A percentile compares a stretch with the other conserved stretches of the same genome.
Evolutionary conservation across 2,113 vertebrate species (phyloP).

Genomic region (Rhinolophus ferrumequinum): DNA sequence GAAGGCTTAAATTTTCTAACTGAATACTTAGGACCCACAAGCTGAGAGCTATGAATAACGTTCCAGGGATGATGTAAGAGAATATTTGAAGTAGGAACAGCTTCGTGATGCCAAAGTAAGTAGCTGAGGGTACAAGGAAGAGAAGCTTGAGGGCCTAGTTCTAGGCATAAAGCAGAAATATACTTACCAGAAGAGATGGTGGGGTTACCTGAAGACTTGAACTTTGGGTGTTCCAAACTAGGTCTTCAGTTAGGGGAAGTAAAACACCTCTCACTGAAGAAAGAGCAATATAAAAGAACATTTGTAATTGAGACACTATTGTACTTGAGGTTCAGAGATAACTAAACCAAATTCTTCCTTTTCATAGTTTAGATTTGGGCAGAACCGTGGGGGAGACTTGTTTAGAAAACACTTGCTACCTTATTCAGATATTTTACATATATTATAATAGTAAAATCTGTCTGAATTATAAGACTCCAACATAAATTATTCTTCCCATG

Average conservation of each 20-base stretch:
- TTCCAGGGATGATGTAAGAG: constrained; percentile 40
- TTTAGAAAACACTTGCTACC: constrained; percentile 20
- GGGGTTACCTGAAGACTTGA: constrained; percentile 73
- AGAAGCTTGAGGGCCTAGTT: not conserved
- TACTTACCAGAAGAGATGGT: constrained; percentile 80
- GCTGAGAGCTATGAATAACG: constrained; percentile 46
- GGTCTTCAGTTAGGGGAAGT: constrained; percentile 74
- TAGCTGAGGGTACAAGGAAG: not conserved
- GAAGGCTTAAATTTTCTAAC: constrained; percentile 57
- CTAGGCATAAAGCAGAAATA: constrained; percentile 19
- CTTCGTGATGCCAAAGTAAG: constrained; percentile 44
- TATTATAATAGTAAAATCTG: not conserved
- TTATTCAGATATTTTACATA: constrained; percentile 22
- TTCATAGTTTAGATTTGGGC: not conserved
- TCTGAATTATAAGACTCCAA: not conserved
- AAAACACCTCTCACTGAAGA: constrained; percentile 85
- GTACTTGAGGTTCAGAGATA: not conserved
- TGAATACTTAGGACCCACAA: constrained; percentile 16
- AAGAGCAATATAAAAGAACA: constrained; percentile 56
- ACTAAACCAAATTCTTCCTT: not conserved
- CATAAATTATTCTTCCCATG: constrained; percentile 19
- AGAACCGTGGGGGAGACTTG: not conserved
- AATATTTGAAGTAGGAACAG: constrained; percentile 37
- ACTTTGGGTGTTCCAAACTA: constrained; percentile 79
- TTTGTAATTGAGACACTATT: not conserved